These are phyloP conservation scores for Thymelicus sylvestris DNA, from an alignment of 2,888 invertebrate genomes.

Conservation along the genomic window DNA sequence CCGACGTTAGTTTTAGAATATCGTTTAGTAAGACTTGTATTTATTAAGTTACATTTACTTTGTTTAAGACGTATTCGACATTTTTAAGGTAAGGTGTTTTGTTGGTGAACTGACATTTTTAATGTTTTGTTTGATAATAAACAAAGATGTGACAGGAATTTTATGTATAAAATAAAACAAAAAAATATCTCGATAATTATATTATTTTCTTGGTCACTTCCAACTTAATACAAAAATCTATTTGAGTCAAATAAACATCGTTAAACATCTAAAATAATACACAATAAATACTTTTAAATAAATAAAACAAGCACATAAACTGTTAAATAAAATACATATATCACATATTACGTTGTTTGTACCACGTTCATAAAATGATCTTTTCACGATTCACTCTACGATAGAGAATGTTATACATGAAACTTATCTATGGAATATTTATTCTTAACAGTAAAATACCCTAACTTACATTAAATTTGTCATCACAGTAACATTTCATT, in stretches of 20 bases:
- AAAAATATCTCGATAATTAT: not conserved
- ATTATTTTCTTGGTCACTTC: constrained; percentile 21
- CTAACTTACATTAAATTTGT: constrained; percentile 39
- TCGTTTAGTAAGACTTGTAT: constrained; percentile 47
- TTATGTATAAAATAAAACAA: constrained; percentile 20
- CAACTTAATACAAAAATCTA: constrained; percentile 40
- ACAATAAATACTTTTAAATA: constrained; percentile 45
- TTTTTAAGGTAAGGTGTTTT: constrained; percentile 55
- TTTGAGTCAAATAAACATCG: constrained; percentile 40
- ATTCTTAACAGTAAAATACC: constrained; percentile 38
- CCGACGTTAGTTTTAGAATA: constrained; percentile 48
- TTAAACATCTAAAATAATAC: constrained; percentile 42
- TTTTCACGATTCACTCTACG: not conserved
- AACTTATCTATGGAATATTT: constrained; percentile 39
- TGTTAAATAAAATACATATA: constrained; percentile 59
- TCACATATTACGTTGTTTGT: constrained; percentile 71
- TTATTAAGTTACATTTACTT: constrained; percentile 51
- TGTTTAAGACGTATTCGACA: constrained; percentile 66
- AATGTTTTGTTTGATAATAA: not conserved
- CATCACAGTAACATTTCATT: constrained; percentile 59
- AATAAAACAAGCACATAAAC: constrained; percentile 48
- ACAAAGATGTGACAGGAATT: not conserved
- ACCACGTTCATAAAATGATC: constrained; percentile 50
- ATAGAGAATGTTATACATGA: constrained; percentile 18
- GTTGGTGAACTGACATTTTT: constrained; percentile 7